Percentiles rank a stretch among this genome's conserved stretches.
Conservation (phyloP, 1,140 invertebrate species). For the Megalonaias nervosa region DNA sequence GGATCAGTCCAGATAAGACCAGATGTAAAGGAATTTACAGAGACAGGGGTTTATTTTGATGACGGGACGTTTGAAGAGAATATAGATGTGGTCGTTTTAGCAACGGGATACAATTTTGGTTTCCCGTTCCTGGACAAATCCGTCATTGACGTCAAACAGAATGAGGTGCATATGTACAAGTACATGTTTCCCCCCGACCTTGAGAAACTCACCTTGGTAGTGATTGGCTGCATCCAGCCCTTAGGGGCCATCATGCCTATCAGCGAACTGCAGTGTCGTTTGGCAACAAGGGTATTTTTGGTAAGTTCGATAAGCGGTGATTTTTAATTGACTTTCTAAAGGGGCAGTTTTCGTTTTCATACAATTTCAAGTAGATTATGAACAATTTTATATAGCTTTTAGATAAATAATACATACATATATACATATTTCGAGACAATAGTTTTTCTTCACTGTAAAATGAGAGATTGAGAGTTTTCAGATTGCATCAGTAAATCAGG, state of each 20-base stretch:
- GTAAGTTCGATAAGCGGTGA: slow-evolving; percentile 14
- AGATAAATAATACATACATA: not conserved
- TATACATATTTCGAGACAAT: too few species aligned
- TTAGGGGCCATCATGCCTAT: slow-evolving; percentile 72
- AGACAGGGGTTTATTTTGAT: slow-evolving; percentile 67
- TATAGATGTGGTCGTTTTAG: slow-evolving; percentile 58
- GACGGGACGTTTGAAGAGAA: slow-evolving; percentile 65
- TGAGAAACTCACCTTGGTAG: slow-evolving; percentile 62
- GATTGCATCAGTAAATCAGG: too few species aligned
- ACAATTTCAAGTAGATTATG: not conserved
- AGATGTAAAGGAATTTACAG: slow-evolving; percentile 63
- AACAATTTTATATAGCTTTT: not conserved
- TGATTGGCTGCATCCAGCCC: slow-evolving; percentile 74
- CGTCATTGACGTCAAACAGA: slow-evolving; percentile 44
- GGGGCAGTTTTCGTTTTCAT: not conserved
- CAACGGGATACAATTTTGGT: slow-evolving; percentile 50
- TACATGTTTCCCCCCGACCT: slow-evolving; percentile 70
- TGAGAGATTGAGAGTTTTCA: too few species aligned
- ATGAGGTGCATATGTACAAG: slow-evolving; percentile 70
- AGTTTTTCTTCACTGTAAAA: too few species aligned
- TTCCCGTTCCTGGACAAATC: slow-evolving; percentile 53
- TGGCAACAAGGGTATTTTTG: slow-evolving; percentile 51
- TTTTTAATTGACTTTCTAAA: not conserved
- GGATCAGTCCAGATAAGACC: slow-evolving; percentile 71
- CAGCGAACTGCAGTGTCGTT: slow-evolving; percentile 40